Evolutionary conservation across 2,113 vertebrate genomes (phyloP).

Genomic region (Indicator maculatus): DNA sequence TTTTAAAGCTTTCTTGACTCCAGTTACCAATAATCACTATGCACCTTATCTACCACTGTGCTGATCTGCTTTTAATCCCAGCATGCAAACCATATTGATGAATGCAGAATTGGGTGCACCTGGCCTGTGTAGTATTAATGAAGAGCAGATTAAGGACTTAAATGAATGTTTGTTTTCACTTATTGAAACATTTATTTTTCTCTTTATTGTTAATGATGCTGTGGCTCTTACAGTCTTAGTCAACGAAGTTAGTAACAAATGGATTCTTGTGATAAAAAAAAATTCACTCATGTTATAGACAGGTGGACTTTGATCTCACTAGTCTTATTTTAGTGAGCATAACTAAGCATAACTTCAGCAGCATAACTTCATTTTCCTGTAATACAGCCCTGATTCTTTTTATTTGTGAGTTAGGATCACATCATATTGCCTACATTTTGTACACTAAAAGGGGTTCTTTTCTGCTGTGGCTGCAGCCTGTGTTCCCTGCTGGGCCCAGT

Average conservation of each 20-base stretch:
- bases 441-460: not conserved
- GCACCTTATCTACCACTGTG: not conserved
- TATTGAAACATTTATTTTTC: not conserved
- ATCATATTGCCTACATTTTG: not conserved
- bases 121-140: not conserved
- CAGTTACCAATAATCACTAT: not conserved
- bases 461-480: not conserved
- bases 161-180: not conserved
- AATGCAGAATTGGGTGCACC: not conserved
- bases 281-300: not conserved
- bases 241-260: not conserved
- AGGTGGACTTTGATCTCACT: not conserved
- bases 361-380: not conserved
- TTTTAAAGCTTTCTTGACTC: not conserved
- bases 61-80: not conserved
- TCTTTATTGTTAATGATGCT: not conserved
- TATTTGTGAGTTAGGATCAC: not conserved
- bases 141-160: not conserved
- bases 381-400: not conserved
- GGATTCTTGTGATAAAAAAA: not conserved
- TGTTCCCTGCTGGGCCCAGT: not conserved
- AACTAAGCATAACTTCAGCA: no score
- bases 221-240: not conserved
- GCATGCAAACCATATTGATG: fast-evolving
- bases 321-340: not conserved